A percentile compares a stretch with the other conserved stretches of the same genome.
These are phyloP conservation scores for Anolis apletophallus DNA, from an alignment of 2,797 vertebrate species.

Conservation along the genomic window DNA sequence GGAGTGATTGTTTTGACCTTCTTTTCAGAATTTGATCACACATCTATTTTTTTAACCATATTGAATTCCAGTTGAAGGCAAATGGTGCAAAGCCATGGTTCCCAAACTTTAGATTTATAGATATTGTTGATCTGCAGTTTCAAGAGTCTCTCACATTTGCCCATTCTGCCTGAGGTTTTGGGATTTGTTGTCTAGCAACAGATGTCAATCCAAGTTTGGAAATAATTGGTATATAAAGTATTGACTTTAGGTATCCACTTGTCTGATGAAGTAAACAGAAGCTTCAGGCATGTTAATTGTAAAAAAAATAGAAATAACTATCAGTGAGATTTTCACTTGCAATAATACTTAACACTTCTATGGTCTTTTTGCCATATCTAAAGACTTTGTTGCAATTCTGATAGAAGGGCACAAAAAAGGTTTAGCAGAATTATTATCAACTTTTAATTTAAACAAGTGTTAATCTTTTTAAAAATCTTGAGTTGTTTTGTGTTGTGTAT, in stretches of 20 bases:
- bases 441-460: constrained; percentile 25
- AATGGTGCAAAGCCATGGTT: too few relatives aligned
- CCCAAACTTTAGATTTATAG: too few relatives aligned
- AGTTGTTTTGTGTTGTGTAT: background rate
- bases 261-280: background rate
- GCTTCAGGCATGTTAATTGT: background rate
- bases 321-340: background rate
- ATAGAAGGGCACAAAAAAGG: background rate
- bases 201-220: too few relatives aligned
- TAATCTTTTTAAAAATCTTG: background rate
- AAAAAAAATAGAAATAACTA: background rate
- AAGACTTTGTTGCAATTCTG: background rate
- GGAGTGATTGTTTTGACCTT: too few relatives aligned
- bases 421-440: constrained; percentile 30
- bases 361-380: background rate
- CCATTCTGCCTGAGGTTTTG: too few relatives aligned
- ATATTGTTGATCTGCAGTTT: too few relatives aligned
- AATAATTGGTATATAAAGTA: too few relatives aligned
- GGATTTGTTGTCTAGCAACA: too few relatives aligned
- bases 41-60: too few relatives aligned
- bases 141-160: too few relatives aligned
- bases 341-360: background rate
- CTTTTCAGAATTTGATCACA: too few relatives aligned
- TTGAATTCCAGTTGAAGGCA: too few relatives aligned
- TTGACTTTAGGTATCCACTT: background rate